Conservation (phyloP, 2,113 vertebrate species). For the Centropus bengalensis region DNA sequence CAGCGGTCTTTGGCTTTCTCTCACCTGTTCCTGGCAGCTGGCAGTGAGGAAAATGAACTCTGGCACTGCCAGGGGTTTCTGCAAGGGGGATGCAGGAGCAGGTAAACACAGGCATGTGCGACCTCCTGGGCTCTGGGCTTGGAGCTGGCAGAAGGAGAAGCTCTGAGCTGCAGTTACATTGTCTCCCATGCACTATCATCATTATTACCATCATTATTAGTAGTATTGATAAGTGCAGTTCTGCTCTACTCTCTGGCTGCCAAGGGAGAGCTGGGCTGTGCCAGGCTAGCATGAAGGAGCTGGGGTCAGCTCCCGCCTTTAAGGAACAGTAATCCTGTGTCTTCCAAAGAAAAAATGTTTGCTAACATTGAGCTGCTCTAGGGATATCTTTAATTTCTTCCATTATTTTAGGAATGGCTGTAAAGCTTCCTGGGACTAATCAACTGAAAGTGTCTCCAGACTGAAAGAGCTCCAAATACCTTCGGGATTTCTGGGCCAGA, state of each 20-base stretch:
- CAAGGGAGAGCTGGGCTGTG: neutral
- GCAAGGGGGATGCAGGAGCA: neutral
- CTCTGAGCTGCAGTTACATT: neutral
- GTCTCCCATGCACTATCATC: neutral
- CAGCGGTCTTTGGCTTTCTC: neutral
- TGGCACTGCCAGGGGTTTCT: neutral
- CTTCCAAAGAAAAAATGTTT: rapidly evolving
- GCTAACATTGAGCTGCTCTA: neutral
- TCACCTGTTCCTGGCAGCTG: neutral
- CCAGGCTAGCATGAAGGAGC: too few species aligned
- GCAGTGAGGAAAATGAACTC: neutral
- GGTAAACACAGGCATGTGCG: neutral
- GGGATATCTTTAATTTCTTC: neutral
- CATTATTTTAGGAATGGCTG: neutral
- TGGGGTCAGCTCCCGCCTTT: neutral
- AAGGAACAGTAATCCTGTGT: neutral
- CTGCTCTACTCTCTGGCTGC: neutral
- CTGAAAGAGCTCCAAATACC: neutral
- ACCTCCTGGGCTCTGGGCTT: neutral
- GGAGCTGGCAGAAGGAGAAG: neutral
- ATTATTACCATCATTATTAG: neutral
- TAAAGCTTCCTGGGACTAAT: slow-evolving; percentile 7
- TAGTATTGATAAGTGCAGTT: neutral
- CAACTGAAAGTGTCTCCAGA: neutral
- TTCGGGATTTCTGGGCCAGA: neutral